Evolutionary conservation across 2,113 vertebrate species (phyloP), one percentile per base, ranked within the genome.

Genomic region (Heterotis niloticus): DNA sequence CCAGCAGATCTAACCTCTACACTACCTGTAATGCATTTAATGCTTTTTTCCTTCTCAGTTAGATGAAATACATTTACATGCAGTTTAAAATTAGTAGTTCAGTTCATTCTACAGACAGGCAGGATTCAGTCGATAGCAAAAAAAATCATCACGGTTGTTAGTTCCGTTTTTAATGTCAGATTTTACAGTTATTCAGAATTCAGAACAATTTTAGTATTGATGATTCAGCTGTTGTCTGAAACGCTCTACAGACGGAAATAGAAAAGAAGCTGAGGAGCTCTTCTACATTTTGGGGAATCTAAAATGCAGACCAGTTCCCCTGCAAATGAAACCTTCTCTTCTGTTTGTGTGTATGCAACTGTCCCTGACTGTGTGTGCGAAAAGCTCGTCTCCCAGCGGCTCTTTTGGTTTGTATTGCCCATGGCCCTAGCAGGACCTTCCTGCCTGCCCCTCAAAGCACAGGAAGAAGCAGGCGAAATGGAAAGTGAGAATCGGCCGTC

Each of bases 401-500:
- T 34, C 69, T 52, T 72, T 77, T 56, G 29, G 28, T 67, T 62
- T 54, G 59, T 24, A 65, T 57, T 72, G 56, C 24, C 54, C 18
- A 54, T 16, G 28, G 60, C 29, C 34, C 66, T 17, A 26, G 57
- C 56, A 75, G n/a, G 20, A 54, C 44, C 54, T 73, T 60, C 26
- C 44, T 10, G 29, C 13, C 66, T 60, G 65, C 75, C 54, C 57
- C 44, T 69, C 18, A 70, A 20, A 16, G 24, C 9, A 4, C 16
- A 28, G 51, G 52, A 23, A 26, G 16, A n/a, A 34, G 13, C 23
- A 29, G 60, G 60, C 56, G 24, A 73, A 62, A 65, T 29, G 54
- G 79, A 81, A 77, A 81, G 80, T 77, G 74, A 76, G 79, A 77
- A 72, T 29, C 24, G 67, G 1, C 52, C 64, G 34, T 54, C 23